A percentile compares a stretch with the other conserved stretches of the same genome.
These are phyloP conservation scores for Prenolepis imparis DNA, from an alignment of 2,888 invertebrate genomes.

Conservation along the genomic window DNA sequence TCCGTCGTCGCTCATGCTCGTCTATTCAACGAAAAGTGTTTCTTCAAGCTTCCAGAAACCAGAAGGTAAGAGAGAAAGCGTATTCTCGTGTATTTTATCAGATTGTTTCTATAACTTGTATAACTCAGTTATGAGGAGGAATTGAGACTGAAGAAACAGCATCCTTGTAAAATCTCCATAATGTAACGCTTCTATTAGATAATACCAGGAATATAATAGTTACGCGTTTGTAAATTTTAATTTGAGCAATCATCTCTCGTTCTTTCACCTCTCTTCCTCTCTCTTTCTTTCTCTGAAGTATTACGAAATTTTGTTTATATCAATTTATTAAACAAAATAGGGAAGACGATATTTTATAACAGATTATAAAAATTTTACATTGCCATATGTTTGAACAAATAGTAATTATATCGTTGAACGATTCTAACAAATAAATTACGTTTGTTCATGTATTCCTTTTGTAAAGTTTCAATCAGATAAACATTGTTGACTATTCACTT, in stretches of 20 bases:
- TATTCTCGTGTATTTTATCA: neutral
- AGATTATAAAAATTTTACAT: neutral
- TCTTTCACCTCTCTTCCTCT: neutral
- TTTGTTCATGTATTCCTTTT: neutral
- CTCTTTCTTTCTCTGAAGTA: neutral
- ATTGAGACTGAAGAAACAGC: neutral
- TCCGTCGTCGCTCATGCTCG: slow-evolving; percentile 77
- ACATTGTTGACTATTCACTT: neutral
- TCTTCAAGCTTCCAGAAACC: neutral
- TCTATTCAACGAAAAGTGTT: slow-evolving; percentile 69
- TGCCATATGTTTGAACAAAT: neutral
- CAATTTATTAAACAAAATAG: neutral
- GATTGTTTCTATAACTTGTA: slow-evolving; percentile 4
- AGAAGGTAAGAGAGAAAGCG: neutral
- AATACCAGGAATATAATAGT: neutral
- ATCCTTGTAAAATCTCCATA: neutral
- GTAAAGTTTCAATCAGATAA: slow-evolving; percentile 9
- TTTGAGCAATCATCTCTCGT: neutral
- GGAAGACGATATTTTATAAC: neutral
- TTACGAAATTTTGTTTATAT: neutral
- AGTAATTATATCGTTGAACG: neutral
- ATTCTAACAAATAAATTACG: neutral
- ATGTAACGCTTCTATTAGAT: neutral
- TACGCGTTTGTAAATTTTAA: neutral
- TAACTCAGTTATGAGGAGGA: neutral